Conservation (phyloP, 2,797 vertebrate genomes). For the Lagocephalus sceleratus region DNA sequence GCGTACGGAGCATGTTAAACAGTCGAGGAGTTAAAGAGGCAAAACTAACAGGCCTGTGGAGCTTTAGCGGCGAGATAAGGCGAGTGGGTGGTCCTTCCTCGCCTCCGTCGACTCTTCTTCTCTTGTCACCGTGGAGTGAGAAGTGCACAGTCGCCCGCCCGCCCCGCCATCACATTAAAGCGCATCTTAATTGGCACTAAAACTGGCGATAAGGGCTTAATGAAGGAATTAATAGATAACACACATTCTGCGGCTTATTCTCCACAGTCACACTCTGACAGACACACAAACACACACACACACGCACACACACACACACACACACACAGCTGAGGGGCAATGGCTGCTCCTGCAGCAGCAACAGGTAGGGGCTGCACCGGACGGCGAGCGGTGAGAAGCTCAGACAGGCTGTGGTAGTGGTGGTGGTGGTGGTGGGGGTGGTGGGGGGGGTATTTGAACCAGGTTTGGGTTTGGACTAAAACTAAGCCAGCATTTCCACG, state of each 20-base stretch:
- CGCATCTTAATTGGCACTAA: constrained; percentile 80
- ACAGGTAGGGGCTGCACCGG: constrained; percentile 23
- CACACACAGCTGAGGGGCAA: constrained; percentile 47
- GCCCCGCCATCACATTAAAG: constrained; percentile 72
- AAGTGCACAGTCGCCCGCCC: constrained; percentile 56
- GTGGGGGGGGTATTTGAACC: no score
- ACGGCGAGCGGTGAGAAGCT: no score
- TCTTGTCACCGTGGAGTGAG: constrained; percentile 58
- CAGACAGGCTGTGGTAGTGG: no score
- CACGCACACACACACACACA: constrained; percentile 61
- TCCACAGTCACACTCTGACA: constrained; percentile 60
- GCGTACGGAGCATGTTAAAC: constrained; percentile 31
- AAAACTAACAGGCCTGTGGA: constrained; percentile 49
- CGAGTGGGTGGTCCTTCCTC: constrained; percentile 56
- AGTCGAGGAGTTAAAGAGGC: constrained; percentile 40
- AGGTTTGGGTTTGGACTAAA: no score
- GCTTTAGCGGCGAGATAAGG: constrained; percentile 46
- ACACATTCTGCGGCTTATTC: constrained; percentile 62
- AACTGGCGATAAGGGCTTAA: constrained; percentile 79
- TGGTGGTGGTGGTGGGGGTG: no score
- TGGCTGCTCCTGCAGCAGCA: constrained; percentile 29
- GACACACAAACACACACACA: constrained; percentile 59
- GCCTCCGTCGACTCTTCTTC: constrained; percentile 37
- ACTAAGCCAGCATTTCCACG: no score
- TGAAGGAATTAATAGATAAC: constrained; percentile 81